Evolutionary conservation across 1,140 invertebrate genomes (phyloP).

Genomic region (Geopemphigus sp.): DNA sequence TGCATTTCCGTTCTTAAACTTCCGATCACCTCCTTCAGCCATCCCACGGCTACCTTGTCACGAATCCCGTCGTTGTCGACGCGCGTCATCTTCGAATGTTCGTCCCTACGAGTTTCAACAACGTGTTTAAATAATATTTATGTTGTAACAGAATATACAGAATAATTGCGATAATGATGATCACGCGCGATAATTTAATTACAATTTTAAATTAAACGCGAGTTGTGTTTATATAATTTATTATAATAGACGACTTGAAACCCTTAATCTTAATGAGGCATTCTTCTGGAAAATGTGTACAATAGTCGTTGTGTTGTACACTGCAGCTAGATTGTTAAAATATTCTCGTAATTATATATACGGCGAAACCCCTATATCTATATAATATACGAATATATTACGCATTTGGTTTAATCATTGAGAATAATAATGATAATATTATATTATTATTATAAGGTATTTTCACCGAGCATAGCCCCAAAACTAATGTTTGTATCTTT

Average conservation of each 20-base stretch:
- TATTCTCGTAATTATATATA: not conserved
- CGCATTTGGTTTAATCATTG: not conserved
- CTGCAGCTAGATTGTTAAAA: not conserved
- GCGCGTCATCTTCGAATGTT: slow-evolving; percentile 1
- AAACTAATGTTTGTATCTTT: not conserved
- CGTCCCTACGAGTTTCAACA: not conserved
- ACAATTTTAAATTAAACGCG: not conserved
- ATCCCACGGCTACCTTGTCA: slow-evolving; percentile 29
- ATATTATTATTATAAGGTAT: not conserved
- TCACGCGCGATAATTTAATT: not conserved
- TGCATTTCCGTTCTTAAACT: slow-evolving; percentile 38
- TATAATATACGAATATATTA: slow-evolving; percentile 14
- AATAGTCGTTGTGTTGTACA: not conserved
- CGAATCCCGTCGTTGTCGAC: not conserved
- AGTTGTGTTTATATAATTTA: too few species aligned
- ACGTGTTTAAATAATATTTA: not conserved
- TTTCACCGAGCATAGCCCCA: not conserved
- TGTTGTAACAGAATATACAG: not conserved
- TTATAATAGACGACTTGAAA: not conserved
- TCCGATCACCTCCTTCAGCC: slow-evolving; percentile 41
- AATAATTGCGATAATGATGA: not conserved
- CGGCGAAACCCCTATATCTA: not conserved
- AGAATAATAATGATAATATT: slow-evolving; percentile 1
- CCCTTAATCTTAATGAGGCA: not conserved
- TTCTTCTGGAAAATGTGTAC: not conserved